Conservation (phyloP, 2,113 vertebrate species). For the Pavo muticus region DNA sequence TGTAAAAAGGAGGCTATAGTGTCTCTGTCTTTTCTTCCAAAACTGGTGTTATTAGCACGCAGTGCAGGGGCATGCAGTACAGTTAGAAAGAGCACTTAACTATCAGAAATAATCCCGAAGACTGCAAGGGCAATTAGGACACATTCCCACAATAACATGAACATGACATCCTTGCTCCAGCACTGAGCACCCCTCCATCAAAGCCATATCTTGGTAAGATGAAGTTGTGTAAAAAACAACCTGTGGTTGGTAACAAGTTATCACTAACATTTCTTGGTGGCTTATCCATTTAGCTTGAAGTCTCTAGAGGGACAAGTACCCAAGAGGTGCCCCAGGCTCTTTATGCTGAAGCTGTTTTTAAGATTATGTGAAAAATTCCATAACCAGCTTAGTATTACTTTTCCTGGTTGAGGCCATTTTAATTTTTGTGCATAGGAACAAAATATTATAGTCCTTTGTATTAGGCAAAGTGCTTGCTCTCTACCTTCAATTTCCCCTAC, state of each 20-base stretch:
- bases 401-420: background rate
- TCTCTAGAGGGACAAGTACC: background rate
- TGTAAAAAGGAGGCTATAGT: background rate
- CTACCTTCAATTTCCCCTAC: background rate
- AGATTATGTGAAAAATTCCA: background rate
- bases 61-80: background rate
- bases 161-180: background rate
- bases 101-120: background rate
- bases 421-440: background rate
- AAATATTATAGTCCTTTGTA: background rate
- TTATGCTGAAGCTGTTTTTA: slow-evolving; percentile 22
- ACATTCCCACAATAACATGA: background rate
- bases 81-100: background rate
- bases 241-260: background rate
- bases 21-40: background rate
- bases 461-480: background rate
- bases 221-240: background rate
- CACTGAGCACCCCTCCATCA: background rate
- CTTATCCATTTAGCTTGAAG: background rate
- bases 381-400: background rate
- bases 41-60: background rate
- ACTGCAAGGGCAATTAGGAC: background rate
- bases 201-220: background rate
- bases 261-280: background rate
- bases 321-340: background rate